Conservation (phyloP, 2,113 vertebrate species). For the Varanus salvator region DNA sequence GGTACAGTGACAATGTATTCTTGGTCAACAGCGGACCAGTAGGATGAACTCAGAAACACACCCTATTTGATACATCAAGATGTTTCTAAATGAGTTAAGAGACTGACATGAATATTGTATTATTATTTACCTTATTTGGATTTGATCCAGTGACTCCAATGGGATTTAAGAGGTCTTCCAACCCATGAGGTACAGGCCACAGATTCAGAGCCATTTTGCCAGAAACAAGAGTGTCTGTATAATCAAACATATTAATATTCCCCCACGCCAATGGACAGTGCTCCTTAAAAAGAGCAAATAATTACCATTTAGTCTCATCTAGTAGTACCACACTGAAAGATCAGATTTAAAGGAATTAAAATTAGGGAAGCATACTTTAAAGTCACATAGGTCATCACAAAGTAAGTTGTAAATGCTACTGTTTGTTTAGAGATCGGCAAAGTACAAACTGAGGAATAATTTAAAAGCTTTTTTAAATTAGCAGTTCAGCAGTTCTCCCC, state of each 20-base stretch:
- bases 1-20: slow-evolving; percentile 48
- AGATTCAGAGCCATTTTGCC: slow-evolving; percentile 99
- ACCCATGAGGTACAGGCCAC: slow-evolving; percentile 96
- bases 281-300: slow-evolving; percentile 83
- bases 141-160: slow-evolving; percentile 98
- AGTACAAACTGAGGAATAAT: background rate
- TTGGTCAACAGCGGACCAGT: background rate
- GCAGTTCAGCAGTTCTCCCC: background rate
- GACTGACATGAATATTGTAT: slow-evolving; percentile 9
- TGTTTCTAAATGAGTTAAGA: slow-evolving; percentile 17
- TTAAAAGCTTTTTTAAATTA: background rate
- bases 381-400: background rate
- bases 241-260: slow-evolving; percentile 98
- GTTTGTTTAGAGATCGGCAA: background rate
- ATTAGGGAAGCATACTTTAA: slow-evolving; percentile 1
- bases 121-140: slow-evolving; percentile 91
- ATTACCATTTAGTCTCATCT: slow-evolving; percentile 39
- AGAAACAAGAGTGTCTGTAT: slow-evolving; percentile 95
- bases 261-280: slow-evolving; percentile 98
- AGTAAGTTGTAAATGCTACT: background rate
- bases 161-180: slow-evolving; percentile 96
- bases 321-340: slow-evolving; percentile 21
- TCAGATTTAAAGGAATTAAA: slow-evolving; percentile 26
- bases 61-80: background rate
- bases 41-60: background rate